Conservation (phyloP, 2,113 vertebrate species). For the Poicephalus meyeri region DNA sequence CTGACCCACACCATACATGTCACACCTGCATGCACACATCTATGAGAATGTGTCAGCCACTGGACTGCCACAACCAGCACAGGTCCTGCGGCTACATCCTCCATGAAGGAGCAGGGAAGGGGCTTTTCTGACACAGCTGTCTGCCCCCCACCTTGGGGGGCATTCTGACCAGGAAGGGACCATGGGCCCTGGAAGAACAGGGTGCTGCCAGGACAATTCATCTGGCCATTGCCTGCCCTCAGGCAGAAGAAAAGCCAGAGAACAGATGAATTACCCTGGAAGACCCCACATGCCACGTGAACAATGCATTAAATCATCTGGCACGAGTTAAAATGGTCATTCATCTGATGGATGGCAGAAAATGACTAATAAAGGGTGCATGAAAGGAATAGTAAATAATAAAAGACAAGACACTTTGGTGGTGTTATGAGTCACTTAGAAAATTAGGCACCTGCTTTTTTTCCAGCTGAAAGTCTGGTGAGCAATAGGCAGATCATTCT, state of each 20-base stretch:
- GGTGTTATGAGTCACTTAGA: conserved; percentile 15
- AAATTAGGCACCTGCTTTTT: background rate
- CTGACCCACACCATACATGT: fast-evolving
- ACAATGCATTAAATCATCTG: background rate
- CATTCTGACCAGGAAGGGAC: background rate
- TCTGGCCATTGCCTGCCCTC: background rate
- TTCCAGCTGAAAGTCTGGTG: background rate
- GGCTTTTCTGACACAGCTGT: background rate
- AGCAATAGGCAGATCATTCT: background rate
- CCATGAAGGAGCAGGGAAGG: background rate
- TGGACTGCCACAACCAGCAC: background rate
- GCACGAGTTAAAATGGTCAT: background rate
- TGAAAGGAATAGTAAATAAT: conserved; percentile 23
- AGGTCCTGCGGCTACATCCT: background rate
- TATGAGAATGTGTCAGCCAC: background rate
- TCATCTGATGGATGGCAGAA: background rate
- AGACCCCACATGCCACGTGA: background rate
- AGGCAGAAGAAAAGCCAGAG: background rate
- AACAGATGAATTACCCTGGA: background rate
- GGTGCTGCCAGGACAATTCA: background rate
- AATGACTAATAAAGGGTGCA: background rate
- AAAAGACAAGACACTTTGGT: background rate
- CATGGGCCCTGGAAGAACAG: fast-evolving
- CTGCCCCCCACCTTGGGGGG: fast-evolving
- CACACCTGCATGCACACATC: background rate